Percentiles rank a stretch among this genome's conserved stretches.
phyloP scores from a whole-genome alignment of 2,888 invertebrate species.

The Seladonia tumulorum region DNA sequence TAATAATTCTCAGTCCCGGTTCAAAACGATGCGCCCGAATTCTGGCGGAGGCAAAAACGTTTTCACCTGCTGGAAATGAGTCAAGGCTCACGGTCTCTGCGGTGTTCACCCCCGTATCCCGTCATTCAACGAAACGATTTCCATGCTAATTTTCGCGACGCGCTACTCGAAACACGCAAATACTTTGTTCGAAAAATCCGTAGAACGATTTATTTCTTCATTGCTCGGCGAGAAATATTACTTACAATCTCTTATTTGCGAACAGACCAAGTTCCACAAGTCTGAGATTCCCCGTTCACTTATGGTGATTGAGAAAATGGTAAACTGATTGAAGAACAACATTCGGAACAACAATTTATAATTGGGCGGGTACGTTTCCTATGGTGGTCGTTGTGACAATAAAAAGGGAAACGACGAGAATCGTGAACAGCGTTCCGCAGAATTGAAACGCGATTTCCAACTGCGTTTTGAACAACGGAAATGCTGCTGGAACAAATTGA shows the following conservation, averaged over 20 bases:
- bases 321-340: too few relatives aligned
- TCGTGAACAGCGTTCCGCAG: too few relatives aligned
- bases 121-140: not conserved
- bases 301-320: not conserved
- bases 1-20: constrained; percentile 43
- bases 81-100: not conserved
- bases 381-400: too few relatives aligned
- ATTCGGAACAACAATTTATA: too few relatives aligned
- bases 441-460: too few relatives aligned
- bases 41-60: constrained; percentile 12
- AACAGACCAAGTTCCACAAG: too few relatives aligned
- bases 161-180: not conserved
- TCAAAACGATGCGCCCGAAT: constrained; percentile 17
- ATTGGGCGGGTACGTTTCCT: too few relatives aligned
- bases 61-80: not conserved
- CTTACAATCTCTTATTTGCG: not conserved
- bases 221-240: not conserved
- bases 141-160: not conserved
- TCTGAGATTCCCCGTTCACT: not conserved
- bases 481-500: not conserved
- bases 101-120: not conserved
- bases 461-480: too few relatives aligned
- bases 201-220: not conserved
- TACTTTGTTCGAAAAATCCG: not conserved
- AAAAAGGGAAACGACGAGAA: too few relatives aligned